A percentile compares a stretch with the other conserved stretches of the same genome.
These are phyloP conservation scores for Rhinichthys klamathensis DNA, from an alignment of 2,113 vertebrate genomes.

Conservation along the genomic window DNA sequence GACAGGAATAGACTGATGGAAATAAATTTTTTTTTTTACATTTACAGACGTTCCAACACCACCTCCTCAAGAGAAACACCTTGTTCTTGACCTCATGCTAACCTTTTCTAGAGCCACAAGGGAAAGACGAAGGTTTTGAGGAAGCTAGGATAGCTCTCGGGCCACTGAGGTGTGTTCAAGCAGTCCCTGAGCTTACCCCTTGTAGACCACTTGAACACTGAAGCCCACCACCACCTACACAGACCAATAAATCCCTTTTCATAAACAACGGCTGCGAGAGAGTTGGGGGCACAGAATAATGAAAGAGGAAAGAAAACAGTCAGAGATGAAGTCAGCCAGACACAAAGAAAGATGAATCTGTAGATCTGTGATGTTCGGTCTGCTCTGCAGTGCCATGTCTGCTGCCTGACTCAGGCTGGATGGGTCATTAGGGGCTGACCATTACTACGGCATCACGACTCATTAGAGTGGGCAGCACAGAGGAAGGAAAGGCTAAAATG, in stretches of 20 bases:
- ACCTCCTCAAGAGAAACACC: constrained; percentile 38
- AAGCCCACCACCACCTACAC: constrained; percentile 74
- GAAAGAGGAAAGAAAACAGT: constrained; percentile 29
- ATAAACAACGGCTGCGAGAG: constrained; percentile 70
- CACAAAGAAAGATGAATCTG: constrained; percentile 42
- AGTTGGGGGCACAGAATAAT: not conserved
- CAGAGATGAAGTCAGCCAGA: constrained; percentile 56
- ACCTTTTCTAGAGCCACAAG: constrained; percentile 25
- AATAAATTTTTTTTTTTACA: not conserved
- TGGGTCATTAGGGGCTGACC: constrained; percentile 74
- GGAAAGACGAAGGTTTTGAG: constrained; percentile 38
- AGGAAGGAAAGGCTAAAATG: constrained; percentile 82
- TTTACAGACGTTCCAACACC: constrained; percentile 40
- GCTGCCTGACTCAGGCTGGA: constrained; percentile 15
- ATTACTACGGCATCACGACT: constrained; percentile 91
- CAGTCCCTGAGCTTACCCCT: constrained; percentile 12
- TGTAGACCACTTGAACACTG: constrained; percentile 59
- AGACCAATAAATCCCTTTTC: constrained; percentile 80
- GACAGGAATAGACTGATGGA: not conserved
- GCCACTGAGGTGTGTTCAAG: constrained; percentile 36
- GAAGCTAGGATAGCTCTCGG: constrained; percentile 11
- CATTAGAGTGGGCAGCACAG: constrained; percentile 86
- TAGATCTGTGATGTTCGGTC: not conserved
- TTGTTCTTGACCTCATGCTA: constrained; percentile 45
- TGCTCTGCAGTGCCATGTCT: not conserved